Base-by-base conservation (phyloP, 23 tunicate genomes). In the Halocynthia roretzi region DNA sequence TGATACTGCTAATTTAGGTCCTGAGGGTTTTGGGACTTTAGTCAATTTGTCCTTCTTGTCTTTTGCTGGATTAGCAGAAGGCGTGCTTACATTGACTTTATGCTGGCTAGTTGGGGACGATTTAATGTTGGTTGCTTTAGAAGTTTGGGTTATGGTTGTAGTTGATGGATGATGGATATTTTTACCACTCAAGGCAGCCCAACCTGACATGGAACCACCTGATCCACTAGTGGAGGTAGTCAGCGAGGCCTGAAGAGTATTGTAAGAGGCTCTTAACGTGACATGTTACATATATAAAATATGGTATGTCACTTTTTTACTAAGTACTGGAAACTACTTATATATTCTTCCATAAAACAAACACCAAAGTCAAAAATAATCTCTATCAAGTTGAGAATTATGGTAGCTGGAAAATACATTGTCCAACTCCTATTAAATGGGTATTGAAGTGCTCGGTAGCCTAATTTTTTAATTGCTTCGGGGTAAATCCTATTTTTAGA, bases 111-210 rank as follows among this genome's bases (percentile, higher is more conserved):
- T 40, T n/a, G 52, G 20, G 50, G 71, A 67, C 6, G 72, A 52
- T 22, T 72, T 79, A 18, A 67, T 12, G 18, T 86, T 79, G 18
- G 71, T 54, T 12, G 10, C 19, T 21, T 79, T 78, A 6, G 72
- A 8, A 10, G 31, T 40, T 61, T 23, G 77, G 10, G 65, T 76
- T 51, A 79, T 73, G 9, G 62, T 8, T 7, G 72, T 20, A 53
- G 71, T 80, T 51, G 67, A 54, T 8, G 54, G 51, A 7, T 70
- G 23, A 8, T 71, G 31, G 20, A 63, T 56, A 7, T 84, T 71
- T 80, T 89, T 89, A 31, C 87, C 83, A 52, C 95, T 83, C 15
- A 89, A 75, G 0, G 88, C 82, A 5, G 95, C 95, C 95, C 95
- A 89, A 0, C 95, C 95, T 68, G 83, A 78, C 76, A 89, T 15